A percentile compares a stretch with the other conserved stretches of the same genome.
Evolutionary conservation across 2,113 vertebrate genomes (phyloP).

Genomic region (Heteronetta atricapilla): DNA sequence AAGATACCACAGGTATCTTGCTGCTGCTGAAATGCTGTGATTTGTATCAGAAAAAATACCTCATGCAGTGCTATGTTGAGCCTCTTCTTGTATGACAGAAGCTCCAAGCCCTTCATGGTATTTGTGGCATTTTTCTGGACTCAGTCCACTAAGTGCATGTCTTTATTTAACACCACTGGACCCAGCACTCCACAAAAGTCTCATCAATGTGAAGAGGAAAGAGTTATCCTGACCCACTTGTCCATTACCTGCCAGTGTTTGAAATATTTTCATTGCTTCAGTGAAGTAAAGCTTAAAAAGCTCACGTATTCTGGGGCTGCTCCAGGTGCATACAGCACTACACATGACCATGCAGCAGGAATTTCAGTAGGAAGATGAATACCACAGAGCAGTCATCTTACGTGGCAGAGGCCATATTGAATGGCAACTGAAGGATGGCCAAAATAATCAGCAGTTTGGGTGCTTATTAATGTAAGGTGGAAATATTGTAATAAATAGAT

Average conservation of each 20-base stretch:
- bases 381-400: background rate
- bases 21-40: background rate
- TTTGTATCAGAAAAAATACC: background rate
- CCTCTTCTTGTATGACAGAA: background rate
- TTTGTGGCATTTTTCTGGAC: background rate
- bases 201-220: background rate
- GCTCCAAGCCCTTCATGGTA: background rate
- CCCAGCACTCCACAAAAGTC: background rate
- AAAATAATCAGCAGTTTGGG: accelerated
- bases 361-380: background rate
- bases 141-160: background rate
- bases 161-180: background rate
- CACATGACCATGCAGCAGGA: background rate
- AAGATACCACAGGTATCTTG: background rate
- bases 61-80: background rate
- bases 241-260: background rate
- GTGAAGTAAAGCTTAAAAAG: background rate
- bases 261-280: background rate
- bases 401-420: background rate
- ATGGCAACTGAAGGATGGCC: background rate
- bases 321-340: background rate
- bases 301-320: background rate
- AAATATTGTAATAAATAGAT: background rate
- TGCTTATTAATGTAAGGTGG: background rate
- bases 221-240: background rate